Base-by-base conservation (phyloP, 2,888 invertebrate species). In the Aradus depressus region DNA sequence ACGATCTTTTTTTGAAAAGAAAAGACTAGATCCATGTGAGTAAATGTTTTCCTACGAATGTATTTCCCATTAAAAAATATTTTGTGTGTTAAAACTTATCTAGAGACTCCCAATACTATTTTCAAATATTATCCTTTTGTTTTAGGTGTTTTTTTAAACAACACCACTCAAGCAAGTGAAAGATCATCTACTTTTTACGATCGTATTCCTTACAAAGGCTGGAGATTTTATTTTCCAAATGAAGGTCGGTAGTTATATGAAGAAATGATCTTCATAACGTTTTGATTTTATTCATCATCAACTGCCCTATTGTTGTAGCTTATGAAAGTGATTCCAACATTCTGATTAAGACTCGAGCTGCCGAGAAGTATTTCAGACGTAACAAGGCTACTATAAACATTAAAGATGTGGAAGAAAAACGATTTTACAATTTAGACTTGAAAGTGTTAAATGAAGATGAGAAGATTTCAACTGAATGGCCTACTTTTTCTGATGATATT, bases 181-280 rank as follows among this genome's bases (percentile, higher is more conserved):
- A 12, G 22, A 5, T 5, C 26, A 2, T 23, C 35, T 12, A 45
- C 37, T 25, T 26, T 37, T 37, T 45, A 45, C 37, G 45, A 45
- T 12, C 16, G 62, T 23, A 45, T 45, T 5, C 71, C 72, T 4
- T 83, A 80, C 65, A 72, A 75, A 59, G 78, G 80, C 18, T 89
- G 89, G 84, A 78, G 79, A 58, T 68, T 85, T 6, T 91, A 90
- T 68, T 85, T 89, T 66, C 76, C 81, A 31, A 72, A 75, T 49
- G 78, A 81, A 72, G 77, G 81, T 77, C 66, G 60, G 28, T 35
- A 28, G 16, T 41, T 23, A 52, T 32, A 50, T 23, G 35, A 14
- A 34, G 28, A 41, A 41, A 43, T 43, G 14, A 12, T 35, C 18
- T 26, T 18, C 34, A 16, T 26, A 5, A 26, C 3, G 4, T 50